A percentile compares a stretch with the other conserved stretches of the same genome.
These are phyloP conservation scores for Meloidogyne exigua DNA, from an alignment of 1,140 invertebrate genomes.

Conservation along the genomic window DNA sequence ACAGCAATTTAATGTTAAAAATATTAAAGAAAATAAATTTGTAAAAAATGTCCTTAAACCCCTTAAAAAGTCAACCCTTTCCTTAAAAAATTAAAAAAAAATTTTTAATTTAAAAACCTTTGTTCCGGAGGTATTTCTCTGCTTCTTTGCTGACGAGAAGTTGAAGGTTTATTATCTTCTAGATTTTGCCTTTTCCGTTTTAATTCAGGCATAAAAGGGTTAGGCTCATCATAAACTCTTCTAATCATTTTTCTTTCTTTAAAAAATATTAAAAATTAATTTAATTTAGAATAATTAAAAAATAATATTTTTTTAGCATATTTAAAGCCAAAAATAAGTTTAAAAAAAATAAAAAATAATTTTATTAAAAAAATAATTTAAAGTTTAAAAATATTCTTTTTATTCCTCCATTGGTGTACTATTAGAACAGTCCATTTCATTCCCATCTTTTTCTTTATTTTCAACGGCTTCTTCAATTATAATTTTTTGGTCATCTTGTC, in stretches of 20 bases:
- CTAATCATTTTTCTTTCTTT: background rate
- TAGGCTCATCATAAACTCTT: constrained; percentile 42
- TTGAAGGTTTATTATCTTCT: constrained; percentile 10
- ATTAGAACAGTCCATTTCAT: background rate
- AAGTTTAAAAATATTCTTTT: constrained; percentile 8
- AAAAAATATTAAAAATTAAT: background rate
- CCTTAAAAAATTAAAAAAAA: too few species aligned
- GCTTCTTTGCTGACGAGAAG: background rate
- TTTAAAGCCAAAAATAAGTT: background rate
- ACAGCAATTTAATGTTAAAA: too few species aligned
- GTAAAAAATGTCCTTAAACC: too few species aligned
- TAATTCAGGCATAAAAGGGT: constrained; percentile 42
- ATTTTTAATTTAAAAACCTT: constrained; percentile 10
- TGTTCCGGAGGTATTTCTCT: constrained; percentile 24
- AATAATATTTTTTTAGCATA: background rate
- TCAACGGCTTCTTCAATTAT: background rate
- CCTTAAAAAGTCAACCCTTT: too few species aligned
- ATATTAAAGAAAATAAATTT: too few species aligned
- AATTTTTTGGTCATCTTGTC: background rate
- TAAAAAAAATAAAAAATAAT: background rate
- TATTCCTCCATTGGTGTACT: constrained; percentile 9
- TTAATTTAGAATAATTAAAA: background rate
- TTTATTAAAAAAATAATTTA: background rate
- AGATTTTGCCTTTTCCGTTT: constrained; percentile 30
- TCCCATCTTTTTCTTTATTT: background rate